phyloP scores from a whole-genome alignment of 2,797 vertebrate genomes.

The Enteromius argenteus region DNA sequence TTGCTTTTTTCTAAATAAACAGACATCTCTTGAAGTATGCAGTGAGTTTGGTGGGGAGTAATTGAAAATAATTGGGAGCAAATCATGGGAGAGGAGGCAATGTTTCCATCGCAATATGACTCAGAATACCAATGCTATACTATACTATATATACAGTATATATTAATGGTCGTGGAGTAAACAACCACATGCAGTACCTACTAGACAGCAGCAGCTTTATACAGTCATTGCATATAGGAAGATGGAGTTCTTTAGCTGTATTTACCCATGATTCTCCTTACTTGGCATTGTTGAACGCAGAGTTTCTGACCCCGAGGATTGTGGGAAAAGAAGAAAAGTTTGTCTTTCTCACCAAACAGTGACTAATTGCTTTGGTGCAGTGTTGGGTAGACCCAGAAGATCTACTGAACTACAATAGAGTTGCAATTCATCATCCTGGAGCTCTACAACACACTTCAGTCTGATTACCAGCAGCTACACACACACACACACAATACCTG shows the following conservation, averaged over 20 bases:
- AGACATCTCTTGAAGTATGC: no score
- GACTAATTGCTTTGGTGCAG: slow-evolving; percentile 51
- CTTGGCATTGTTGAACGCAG: slow-evolving; percentile 3
- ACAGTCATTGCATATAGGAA: background rate
- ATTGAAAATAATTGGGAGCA: no score
- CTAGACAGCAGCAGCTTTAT: background rate
- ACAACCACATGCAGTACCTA: background rate
- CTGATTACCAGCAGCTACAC: slow-evolving; percentile 32
- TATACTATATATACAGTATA: no score
- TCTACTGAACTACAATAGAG: slow-evolving; percentile 41
- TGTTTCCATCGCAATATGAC: no score
- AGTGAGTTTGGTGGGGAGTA: no score
- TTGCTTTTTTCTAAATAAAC: no score
- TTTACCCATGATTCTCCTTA: slow-evolving; percentile 33
- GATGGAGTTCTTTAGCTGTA: background rate
- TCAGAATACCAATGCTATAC: no score
- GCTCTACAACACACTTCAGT: slow-evolving; percentile 41
- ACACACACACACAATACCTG: slow-evolving; percentile 12
- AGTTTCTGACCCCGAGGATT: slow-evolving; percentile 35
- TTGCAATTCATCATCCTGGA: slow-evolving; percentile 50
- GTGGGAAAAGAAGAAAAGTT: slow-evolving; percentile 40
- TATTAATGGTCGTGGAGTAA: no score
- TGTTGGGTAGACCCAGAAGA: slow-evolving; percentile 44
- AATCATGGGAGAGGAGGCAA: no score
- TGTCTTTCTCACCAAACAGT: slow-evolving; percentile 41